phyloP scores from a whole-genome alignment of 2,113 vertebrate genomes.

The Tupaia chinensis region DNA sequence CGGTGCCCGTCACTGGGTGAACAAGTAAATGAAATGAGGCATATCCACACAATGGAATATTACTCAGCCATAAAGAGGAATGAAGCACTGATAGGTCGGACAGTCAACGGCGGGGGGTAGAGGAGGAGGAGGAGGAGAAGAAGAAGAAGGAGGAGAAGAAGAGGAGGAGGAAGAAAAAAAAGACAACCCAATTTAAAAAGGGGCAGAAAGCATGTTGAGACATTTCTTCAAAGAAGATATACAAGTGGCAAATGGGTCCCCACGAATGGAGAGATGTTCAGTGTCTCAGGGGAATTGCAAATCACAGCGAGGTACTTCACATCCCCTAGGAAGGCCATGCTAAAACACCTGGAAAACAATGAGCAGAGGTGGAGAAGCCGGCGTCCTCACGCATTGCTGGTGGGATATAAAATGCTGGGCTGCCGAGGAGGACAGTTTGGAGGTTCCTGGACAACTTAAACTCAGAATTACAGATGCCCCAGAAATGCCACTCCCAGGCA shows the following conservation, averaged over 20 bases:
- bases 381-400: fast-evolving
- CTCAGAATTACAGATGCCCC: fast-evolving
- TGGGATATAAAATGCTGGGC: too few relatives aligned
- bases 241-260: not conserved
- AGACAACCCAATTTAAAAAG: not conserved
- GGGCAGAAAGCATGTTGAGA: not conserved
- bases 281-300: not conserved
- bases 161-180: too few relatives aligned
- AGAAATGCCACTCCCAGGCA: not conserved
- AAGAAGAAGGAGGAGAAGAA: too few relatives aligned
- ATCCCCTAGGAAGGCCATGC: fast-evolving
- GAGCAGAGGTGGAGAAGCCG: not conserved
- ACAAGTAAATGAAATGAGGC: fast-evolving
- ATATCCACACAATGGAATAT: fast-evolving
- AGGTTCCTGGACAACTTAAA: not conserved
- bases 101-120: too few relatives aligned
- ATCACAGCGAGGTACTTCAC: fast-evolving
- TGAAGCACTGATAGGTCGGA: fast-evolving
- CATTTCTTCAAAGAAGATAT: not conserved
- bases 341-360: not conserved
- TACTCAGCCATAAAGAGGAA: not conserved
- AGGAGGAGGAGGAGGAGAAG: too few relatives aligned
- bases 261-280: too few relatives aligned
- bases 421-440: too few relatives aligned
- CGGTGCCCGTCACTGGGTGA: fast-evolving